Conservation (phyloP, 2,113 vertebrate species). For the Perca schrenkii region DNA sequence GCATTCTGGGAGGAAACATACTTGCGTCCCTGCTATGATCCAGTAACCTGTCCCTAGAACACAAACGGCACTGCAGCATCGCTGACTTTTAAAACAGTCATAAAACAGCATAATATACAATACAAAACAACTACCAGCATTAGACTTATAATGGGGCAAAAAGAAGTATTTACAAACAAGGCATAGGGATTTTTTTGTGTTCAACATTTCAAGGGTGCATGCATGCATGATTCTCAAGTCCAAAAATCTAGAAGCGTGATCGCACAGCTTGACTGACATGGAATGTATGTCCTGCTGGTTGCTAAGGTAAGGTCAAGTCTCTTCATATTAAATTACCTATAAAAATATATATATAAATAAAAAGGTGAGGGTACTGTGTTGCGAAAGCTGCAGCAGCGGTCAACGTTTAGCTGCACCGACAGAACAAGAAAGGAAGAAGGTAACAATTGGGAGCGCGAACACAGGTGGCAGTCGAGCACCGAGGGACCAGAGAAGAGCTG, state of each 20-base stretch:
- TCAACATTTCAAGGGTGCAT: slow-evolving; percentile 69
- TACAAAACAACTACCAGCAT: slow-evolving; percentile 68
- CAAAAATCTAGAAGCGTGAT: slow-evolving; percentile 61
- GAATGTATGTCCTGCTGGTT: slow-evolving; percentile 71
- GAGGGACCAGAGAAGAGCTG: slow-evolving; percentile 26
- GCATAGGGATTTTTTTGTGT: slow-evolving; percentile 60
- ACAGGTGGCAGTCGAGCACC: slow-evolving; percentile 37
- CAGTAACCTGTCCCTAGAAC: slow-evolving; percentile 37
- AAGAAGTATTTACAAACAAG: slow-evolving; percentile 74
- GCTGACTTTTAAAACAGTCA: slow-evolving; percentile 42
- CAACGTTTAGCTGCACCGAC: slow-evolving; percentile 79
- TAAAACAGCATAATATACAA: slow-evolving; percentile 51
- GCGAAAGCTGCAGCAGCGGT: slow-evolving; percentile 82
- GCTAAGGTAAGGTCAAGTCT: slow-evolving; percentile 73
- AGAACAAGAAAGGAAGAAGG: slow-evolving; percentile 35
- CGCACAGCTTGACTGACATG: slow-evolving; percentile 65
- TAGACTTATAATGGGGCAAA: slow-evolving; percentile 54
- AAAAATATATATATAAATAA: slow-evolving; percentile 85
- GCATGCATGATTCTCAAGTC: slow-evolving; percentile 69
- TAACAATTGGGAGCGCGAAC: slow-evolving; percentile 9
- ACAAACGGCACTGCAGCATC: slow-evolving; percentile 50
- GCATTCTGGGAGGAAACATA: slow-evolving; percentile 24
- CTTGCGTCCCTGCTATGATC: background rate
- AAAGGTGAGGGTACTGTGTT: slow-evolving; percentile 79
- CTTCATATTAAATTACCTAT: slow-evolving; percentile 86